Evolutionary conservation across 2,888 invertebrate species (phyloP).

Genomic region (Trypoxylon attenuatum): DNA sequence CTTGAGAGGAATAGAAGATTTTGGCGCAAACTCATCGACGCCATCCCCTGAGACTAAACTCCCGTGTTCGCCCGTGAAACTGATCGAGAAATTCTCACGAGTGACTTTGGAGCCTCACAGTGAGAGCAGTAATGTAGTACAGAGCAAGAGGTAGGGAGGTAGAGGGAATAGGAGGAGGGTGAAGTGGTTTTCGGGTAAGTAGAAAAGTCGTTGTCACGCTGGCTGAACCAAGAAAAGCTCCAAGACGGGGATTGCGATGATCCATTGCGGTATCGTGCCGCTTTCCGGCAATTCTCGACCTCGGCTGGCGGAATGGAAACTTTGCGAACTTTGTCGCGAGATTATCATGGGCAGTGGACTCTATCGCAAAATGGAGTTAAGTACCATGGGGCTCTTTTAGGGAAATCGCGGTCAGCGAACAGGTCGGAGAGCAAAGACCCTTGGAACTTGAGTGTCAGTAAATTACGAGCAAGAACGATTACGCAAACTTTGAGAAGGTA

Average conservation of each 20-base stretch:
- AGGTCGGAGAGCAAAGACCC: too few relatives aligned
- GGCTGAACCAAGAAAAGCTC: conserved; percentile 6
- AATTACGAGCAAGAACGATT: too few relatives aligned
- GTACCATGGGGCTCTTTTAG: not conserved
- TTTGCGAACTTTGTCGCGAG: conserved; percentile 6
- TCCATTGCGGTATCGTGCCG: conserved; percentile 11
- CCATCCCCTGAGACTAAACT: not conserved
- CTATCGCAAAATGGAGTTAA: conserved; percentile 5
- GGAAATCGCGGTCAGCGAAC: too few relatives aligned
- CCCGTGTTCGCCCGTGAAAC: not conserved
- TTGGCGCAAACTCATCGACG: not conserved
- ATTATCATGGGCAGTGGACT: conserved; percentile 2
- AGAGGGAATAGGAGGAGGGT: conserved; percentile 16
- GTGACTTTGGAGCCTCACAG: not conserved
- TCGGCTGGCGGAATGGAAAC: conserved; percentile 1
- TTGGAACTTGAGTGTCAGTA: too few relatives aligned
- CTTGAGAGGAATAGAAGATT: not conserved
- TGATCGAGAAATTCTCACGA: not conserved
- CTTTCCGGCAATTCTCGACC: conserved; percentile 9
- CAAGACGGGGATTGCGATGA: conserved; percentile 1
- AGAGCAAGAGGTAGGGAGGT: too few relatives aligned
- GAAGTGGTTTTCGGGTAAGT: conserved; percentile 9
- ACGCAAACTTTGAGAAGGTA: too few relatives aligned
- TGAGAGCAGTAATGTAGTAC: not conserved
- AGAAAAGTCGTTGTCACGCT: conserved; percentile 17